Evolutionary conservation across 2,797 vertebrate genomes (phyloP).

Genomic region (Paedocypris micromegethes): DNA sequence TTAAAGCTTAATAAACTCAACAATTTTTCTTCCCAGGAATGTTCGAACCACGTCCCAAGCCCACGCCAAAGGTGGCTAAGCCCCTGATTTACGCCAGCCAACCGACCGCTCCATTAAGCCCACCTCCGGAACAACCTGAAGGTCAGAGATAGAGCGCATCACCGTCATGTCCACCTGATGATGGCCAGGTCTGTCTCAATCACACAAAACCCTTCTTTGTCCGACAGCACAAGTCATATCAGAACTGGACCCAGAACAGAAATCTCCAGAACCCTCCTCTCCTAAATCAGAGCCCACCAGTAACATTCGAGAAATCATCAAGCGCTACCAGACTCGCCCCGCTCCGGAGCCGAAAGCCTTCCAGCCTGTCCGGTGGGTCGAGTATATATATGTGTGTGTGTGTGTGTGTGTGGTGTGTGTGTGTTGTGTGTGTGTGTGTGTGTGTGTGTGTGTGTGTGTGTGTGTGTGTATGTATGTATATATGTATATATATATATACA

Average conservation of each 20-base stretch:
- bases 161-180: too few species aligned
- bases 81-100: slow-evolving; percentile 34
- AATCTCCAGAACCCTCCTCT: background rate
- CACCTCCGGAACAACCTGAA: slow-evolving; percentile 44
- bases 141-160: slow-evolving; percentile 41
- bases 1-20: background rate
- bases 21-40: slow-evolving; percentile 55
- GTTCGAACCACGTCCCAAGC: slow-evolving; percentile 52
- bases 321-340: slow-evolving; percentile 79
- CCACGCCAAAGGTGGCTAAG: slow-evolving; percentile 35
- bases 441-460: too few species aligned
- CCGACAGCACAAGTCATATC: slow-evolving; percentile 41
- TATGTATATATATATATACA: too few species aligned
- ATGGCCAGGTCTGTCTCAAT: too few species aligned
- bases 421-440: too few species aligned
- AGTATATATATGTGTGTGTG: background rate
- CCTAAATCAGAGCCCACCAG: slow-evolving; percentile 68
- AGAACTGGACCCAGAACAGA: slow-evolving; percentile 8
- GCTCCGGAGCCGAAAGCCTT: slow-evolving; percentile 64
- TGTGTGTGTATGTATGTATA: too few species aligned
- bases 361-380: slow-evolving; percentile 71
- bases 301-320: slow-evolving; percentile 86
- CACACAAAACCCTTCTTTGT: background rate
- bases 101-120: slow-evolving; percentile 19
- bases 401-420: too few species aligned